Percentiles rank a stretch among this genome's conserved stretches.
phyloP scores from a whole-genome alignment of 2,888 invertebrate species.

The Unio pictorum region DNA sequence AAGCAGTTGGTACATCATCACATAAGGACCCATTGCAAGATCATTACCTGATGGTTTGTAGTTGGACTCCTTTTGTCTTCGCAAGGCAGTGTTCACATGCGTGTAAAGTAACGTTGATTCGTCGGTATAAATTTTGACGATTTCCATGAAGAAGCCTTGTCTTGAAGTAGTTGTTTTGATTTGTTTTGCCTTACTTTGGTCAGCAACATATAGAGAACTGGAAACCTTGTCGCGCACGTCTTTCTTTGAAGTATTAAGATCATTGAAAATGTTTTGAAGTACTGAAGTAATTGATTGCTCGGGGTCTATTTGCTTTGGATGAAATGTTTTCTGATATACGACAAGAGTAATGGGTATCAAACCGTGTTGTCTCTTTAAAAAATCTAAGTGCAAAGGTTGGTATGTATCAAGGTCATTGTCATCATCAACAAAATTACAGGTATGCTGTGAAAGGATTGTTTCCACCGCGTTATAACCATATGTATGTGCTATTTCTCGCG shows the following conservation, averaged over 20 bases:
- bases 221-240: conserved; percentile 12
- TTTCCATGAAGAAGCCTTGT: conserved; percentile 8
- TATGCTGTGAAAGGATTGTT: conserved; percentile 9
- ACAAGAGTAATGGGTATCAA: conserved; percentile 13
- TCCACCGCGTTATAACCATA: conserved; percentile 18
- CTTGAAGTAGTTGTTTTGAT: conserved; percentile 3
- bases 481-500: conserved; percentile 29
- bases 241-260: conserved; percentile 7
- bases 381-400: too few species aligned
- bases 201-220: conserved; percentile 11
- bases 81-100: conserved; percentile 16
- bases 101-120: conserved; percentile 19
- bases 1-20: conserved; percentile 19
- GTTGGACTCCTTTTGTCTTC: conserved; percentile 14
- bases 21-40: conserved; percentile 24
- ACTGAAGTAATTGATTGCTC: conserved; percentile 4
- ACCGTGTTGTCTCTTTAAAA: conserved; percentile 7
- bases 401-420: too few species aligned
- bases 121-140: conserved; percentile 15
- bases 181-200: neutral
- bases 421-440: neutral
- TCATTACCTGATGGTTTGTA: conserved; percentile 21
- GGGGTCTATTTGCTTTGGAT: conserved; percentile 5
- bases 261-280: conserved; percentile 5
- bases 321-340: conserved; percentile 13